These are phyloP conservation scores for Papilio demoleus DNA, from an alignment of 2,888 invertebrate species.

Conservation along the genomic window DNA sequence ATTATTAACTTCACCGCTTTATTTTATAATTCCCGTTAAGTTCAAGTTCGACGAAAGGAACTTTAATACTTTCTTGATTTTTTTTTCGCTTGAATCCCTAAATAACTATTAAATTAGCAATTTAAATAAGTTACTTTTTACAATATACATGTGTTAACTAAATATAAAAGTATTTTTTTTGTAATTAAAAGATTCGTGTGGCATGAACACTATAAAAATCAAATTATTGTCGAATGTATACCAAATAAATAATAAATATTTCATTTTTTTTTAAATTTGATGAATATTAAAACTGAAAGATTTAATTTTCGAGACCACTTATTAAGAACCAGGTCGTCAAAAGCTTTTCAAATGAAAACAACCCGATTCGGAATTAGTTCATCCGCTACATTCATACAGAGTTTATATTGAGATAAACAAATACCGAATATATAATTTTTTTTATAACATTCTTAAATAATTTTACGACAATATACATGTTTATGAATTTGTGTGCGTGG, in stretches of 20 bases:
- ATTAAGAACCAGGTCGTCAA: constrained; percentile 22
- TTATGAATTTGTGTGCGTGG: too few species aligned
- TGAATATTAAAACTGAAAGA: constrained; percentile 18
- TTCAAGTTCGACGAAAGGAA: not conserved
- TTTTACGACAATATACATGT: too few species aligned
- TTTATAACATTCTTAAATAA: too few species aligned
- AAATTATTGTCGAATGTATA: constrained; percentile 4
- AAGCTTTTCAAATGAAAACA: constrained; percentile 19
- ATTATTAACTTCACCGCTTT: not conserved
- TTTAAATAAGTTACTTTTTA: too few species aligned
- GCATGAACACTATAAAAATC: too few species aligned
- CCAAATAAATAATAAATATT: not conserved
- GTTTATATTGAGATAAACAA: not conserved
- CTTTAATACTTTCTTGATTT: not conserved
- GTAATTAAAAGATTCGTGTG: too few species aligned
- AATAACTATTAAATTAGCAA: too few species aligned
- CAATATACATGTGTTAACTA: too few species aligned
- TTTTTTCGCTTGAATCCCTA: too few species aligned
- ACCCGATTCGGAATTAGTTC: constrained; percentile 18
- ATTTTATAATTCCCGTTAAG: not conserved
- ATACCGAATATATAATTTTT: too few species aligned
- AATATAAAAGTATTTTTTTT: too few species aligned
- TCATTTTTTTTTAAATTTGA: not conserved
- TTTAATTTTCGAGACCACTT: constrained; percentile 22
- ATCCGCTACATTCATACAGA: constrained; percentile 1